Percentiles rank a stretch among this genome's conserved stretches.
Conservation (phyloP, 2,888 invertebrate genomes). For the Dasypolia templi region DNA sequence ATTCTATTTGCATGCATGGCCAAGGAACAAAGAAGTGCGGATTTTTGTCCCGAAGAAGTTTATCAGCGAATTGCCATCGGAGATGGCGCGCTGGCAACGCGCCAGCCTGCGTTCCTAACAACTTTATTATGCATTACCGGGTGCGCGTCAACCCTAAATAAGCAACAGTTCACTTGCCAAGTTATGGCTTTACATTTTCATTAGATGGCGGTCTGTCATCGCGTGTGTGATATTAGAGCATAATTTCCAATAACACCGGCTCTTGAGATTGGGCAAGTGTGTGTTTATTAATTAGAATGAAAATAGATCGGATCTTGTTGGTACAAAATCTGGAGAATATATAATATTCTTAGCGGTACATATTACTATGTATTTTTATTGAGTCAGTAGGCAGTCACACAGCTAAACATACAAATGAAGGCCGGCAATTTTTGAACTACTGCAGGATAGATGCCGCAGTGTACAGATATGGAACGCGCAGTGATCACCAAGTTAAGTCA, state of each 20-base stretch:
- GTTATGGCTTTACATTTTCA: conserved; percentile 87
- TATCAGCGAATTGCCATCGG: conserved; percentile 77
- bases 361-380: too few species aligned
- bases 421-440: not conserved
- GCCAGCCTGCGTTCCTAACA: conserved; percentile 82
- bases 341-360: too few species aligned
- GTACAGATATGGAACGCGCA: not conserved
- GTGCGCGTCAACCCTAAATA: conserved; percentile 84
- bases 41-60: conserved; percentile 68
- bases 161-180: conserved; percentile 87
- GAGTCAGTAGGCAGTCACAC: not conserved
- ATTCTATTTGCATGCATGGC: conserved; percentile 50
- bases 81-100: conserved; percentile 74
- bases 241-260: conserved; percentile 56
- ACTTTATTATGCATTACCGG: conserved; percentile 88
- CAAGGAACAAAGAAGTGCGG: conserved; percentile 41
- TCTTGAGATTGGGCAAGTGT: conserved; percentile 14
- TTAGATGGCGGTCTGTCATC: conserved; percentile 80
- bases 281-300: conserved; percentile 24
- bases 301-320: conserved; percentile 19
- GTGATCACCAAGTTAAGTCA: not conserved
- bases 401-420: not conserved
- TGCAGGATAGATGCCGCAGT: not conserved
- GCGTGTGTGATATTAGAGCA: conserved; percentile 69
- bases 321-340: not conserved